Evolutionary conservation across 1,140 invertebrate genomes (phyloP), one percentile per base, ranked within the genome.

Genomic region (Mya arenaria): DNA sequence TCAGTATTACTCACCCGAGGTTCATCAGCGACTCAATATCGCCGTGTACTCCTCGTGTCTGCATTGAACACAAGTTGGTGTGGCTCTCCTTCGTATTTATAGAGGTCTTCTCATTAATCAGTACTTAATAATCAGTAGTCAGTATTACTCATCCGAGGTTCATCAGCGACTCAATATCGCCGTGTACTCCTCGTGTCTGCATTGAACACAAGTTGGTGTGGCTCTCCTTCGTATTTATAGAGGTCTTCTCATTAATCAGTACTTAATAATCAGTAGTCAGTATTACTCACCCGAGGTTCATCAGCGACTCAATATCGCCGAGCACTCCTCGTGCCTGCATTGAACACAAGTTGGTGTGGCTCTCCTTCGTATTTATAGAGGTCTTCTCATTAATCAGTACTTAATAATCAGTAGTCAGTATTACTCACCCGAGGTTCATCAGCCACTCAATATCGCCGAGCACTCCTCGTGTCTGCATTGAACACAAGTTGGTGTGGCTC

Each of bases 361-460:
- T 86, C 15, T 87, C 85, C 28, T 87, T 83, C 84, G 86, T 85
- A 30, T 75, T 73, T n/a, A n/a, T n/a, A n/a, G n/a, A n/a, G n/a
- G n/a, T n/a, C n/a, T n/a, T n/a, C n/a, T n/a, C n/a, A n/a, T n/a
- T n/a, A n/a, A n/a, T n/a, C n/a, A n/a, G n/a, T n/a, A n/a, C n/a
- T n/a, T n/a, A n/a, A n/a, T n/a, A n/a, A n/a, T n/a, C n/a, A n/a
- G n/a, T n/a, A 23, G 2, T 8, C 17, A 4, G 17, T 52, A 2
- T n/a, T 44, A 58, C 58, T 63, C 32, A 80, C 55, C 52, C 44
- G 34, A 73, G 34, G 32, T 87, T 88, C 23, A 89, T 73, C 0
- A 87, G 65, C 10, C 90, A 65, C 74, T 93, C 92, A 1, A 86
- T 83, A 68, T 92, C 91, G 4, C 91, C 91, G 4, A 92, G 69